phyloP scores from a whole-genome alignment of 2,113 vertebrate species.

The Mus spicilegus region DNA sequence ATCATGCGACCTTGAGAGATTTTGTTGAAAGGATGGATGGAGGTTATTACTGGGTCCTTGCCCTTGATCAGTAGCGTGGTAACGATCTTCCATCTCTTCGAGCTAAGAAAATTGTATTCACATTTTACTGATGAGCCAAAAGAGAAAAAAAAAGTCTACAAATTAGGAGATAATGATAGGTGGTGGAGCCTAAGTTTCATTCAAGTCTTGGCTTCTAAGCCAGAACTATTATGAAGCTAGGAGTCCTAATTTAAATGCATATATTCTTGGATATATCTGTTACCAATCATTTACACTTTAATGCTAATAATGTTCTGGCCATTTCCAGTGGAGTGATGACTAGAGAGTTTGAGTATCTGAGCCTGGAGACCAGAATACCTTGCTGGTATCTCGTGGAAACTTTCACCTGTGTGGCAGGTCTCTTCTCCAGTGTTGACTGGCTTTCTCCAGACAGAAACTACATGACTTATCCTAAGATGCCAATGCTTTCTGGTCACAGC shows the following conservation, averaged over 20 bases:
- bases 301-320: not conserved
- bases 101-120: not conserved
- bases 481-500: not conserved
- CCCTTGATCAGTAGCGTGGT: not conserved
- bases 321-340: not conserved
- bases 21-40: not conserved
- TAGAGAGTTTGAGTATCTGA: not conserved
- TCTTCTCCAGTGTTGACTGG: not conserved
- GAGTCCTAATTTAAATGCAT: conserved; percentile 13
- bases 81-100: not conserved
- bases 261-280: conserved; percentile 25
- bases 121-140: not conserved
- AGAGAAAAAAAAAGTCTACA: not conserved
- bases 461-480: not conserved
- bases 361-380: not conserved
- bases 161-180: not conserved
- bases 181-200: not conserved
- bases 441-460: not conserved
- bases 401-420: not conserved
- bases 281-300: not conserved
- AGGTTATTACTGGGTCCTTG: not conserved
- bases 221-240: not conserved
- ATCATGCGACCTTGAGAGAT: not conserved
- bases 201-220: conserved; percentile 5
- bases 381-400: not conserved